phyloP scores from a whole-genome alignment of 2,797 vertebrate genomes.

The Melanotaenia boesemani region DNA sequence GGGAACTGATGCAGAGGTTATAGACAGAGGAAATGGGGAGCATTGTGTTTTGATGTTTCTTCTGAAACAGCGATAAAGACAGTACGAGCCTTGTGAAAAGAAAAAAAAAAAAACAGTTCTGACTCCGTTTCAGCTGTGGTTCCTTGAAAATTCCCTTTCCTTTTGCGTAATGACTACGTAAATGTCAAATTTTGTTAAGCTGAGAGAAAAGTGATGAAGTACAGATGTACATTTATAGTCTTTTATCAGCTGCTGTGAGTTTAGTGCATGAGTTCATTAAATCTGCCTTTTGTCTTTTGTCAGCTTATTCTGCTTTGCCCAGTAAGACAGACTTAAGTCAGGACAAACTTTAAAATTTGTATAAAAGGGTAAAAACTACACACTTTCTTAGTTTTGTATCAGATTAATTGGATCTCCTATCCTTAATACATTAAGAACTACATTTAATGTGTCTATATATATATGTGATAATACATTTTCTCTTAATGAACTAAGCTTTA shows the following conservation, averaged over 20 bases:
- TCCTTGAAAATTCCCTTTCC: conserved; percentile 41
- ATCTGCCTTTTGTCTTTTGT: not conserved
- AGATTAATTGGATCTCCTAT: not conserved
- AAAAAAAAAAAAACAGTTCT: conserved; percentile 50
- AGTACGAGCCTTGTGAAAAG: conserved; percentile 32
- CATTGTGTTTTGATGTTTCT: conserved; percentile 72
- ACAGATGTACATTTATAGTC: not conserved
- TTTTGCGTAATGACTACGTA: conserved; percentile 12
- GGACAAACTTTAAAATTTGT: not conserved
- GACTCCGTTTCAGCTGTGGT: conserved; percentile 47
- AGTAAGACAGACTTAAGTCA: not conserved
- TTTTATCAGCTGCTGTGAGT: conserved; percentile 18
- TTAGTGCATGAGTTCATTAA: not conserved
- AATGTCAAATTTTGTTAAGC: conserved; percentile 28
- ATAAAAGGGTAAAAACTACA: not conserved
- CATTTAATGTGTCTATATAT: not conserved
- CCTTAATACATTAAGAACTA: not conserved
- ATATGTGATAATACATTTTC: not conserved
- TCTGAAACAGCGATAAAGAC: conserved; percentile 58
- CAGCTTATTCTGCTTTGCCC: not conserved
- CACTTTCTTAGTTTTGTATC: not conserved
- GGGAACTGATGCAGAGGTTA: conserved; percentile 60
- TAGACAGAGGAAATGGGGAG: conserved; percentile 59
- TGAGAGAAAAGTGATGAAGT: not conserved
- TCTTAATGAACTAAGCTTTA: not conserved